Conservation (phyloP, 2,113 vertebrate genomes). For the Clarias batrachus region DNA sequence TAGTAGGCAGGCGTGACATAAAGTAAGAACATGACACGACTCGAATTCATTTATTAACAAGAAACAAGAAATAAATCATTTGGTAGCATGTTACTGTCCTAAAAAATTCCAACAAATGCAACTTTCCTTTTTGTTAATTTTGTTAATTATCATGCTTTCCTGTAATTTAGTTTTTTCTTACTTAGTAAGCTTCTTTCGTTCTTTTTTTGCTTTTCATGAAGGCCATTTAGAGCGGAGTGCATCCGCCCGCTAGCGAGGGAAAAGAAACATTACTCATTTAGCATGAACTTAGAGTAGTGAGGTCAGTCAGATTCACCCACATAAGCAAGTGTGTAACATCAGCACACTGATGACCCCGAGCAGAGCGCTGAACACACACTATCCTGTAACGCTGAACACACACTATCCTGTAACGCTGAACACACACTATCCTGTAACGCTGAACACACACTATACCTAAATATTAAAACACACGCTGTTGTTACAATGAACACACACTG, state of each 20-base stretch:
- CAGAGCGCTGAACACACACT: not conserved
- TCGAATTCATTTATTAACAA: not conserved
- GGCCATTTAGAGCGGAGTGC: conserved; percentile 28
- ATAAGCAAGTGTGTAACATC: not conserved
- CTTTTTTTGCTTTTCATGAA: conserved; percentile 25
- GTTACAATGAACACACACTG: not conserved
- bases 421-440: not conserved
- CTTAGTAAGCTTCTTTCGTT: not conserved
- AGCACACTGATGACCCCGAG: not conserved
- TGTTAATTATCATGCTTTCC: not conserved
- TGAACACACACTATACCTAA: not conserved
- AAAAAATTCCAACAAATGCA: not conserved
- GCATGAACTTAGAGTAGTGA: not conserved
- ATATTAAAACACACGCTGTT: no score
- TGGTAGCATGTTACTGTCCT: not conserved
- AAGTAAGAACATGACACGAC: not conserved
- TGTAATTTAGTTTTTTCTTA: no score
- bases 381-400: not conserved
- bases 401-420: not conserved
- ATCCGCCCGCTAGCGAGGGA: not conserved
- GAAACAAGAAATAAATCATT: not conserved
- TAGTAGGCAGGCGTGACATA: not conserved
- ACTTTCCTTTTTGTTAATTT: not conserved
- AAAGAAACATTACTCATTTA: conserved; percentile 3
- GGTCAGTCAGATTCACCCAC: conserved; percentile 6